Evolutionary conservation across 2,797 vertebrate genomes (phyloP).

Genomic region (Scleropages formosus): DNA sequence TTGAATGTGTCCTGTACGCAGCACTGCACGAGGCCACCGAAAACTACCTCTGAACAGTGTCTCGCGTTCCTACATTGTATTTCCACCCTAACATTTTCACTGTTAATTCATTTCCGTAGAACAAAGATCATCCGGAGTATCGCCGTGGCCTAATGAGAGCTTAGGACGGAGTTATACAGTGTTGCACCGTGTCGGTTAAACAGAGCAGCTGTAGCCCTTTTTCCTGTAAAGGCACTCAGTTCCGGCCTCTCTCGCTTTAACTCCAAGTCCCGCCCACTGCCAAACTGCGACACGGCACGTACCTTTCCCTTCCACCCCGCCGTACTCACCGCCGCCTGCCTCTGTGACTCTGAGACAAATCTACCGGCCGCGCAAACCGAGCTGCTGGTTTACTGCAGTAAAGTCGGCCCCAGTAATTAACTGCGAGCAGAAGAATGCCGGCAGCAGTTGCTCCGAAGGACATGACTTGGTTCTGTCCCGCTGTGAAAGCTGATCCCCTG

Average conservation of each 20-base stretch:
- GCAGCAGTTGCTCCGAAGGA: neutral
- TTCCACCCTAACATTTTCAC: neutral
- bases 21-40: neutral
- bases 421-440: neutral
- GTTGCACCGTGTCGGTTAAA: neutral
- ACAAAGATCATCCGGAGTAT: constrained; percentile 1
- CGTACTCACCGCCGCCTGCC: constrained; percentile 4
- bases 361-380: constrained; percentile 60
- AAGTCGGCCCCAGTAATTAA: neutral
- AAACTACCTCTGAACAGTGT: neutral
- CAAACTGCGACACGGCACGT: constrained; percentile 4
- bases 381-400: neutral
- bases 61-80: neutral
- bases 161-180: neutral
- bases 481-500: neutral
- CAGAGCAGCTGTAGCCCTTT: neutral
- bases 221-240: neutral
- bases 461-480: constrained; percentile 20
- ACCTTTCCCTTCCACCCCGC: constrained; percentile 24
- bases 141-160: neutral
- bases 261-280: constrained; percentile 23
- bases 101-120: constrained; percentile 7
- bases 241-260: constrained; percentile 15
- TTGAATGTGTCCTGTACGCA: neutral
- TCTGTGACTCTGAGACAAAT: constrained; percentile 52